phyloP scores from a whole-genome alignment of 2,797 vertebrate genomes.

The Xenops minutus region DNA sequence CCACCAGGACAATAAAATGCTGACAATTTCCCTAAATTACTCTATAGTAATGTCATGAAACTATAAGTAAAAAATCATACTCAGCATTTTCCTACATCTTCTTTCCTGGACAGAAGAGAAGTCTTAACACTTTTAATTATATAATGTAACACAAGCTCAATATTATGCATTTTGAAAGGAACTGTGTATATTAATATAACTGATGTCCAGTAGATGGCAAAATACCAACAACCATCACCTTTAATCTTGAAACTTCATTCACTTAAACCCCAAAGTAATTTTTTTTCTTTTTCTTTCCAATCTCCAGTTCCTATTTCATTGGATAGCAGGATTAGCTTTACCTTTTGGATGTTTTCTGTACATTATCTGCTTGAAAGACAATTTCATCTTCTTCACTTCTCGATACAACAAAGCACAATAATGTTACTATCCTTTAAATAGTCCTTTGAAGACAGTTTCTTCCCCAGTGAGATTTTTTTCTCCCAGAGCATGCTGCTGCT shows the following conservation, averaged over 20 bases:
- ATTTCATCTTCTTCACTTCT: slow-evolving; percentile 41
- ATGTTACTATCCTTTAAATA: slow-evolving; percentile 53
- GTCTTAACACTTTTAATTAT: neutral
- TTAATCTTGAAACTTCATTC: neutral
- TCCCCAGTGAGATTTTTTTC: slow-evolving; percentile 43
- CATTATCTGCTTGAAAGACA: neutral
- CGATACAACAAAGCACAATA: slow-evolving; percentile 2
- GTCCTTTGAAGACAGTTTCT: slow-evolving; percentile 63
- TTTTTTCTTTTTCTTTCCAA: neutral
- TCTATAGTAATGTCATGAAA: neutral
- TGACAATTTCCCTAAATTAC: neutral
- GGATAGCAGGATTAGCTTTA: neutral
- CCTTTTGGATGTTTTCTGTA: slow-evolving; percentile 43
- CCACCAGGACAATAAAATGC: neutral
- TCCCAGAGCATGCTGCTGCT: slow-evolving; percentile 44
- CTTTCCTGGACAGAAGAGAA: neutral
- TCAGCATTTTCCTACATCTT: slow-evolving; percentile 19
- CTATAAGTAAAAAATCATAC: neutral
- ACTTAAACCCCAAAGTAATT: neutral
- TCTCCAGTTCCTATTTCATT: neutral
- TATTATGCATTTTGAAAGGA: neutral
- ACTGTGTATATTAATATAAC: neutral
- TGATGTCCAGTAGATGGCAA: neutral
- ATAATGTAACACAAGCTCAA: neutral
- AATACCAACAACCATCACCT: neutral